Evolutionary conservation across 2,888 invertebrate genomes (phyloP).

Genomic region (Lochmaea crataegi): DNA sequence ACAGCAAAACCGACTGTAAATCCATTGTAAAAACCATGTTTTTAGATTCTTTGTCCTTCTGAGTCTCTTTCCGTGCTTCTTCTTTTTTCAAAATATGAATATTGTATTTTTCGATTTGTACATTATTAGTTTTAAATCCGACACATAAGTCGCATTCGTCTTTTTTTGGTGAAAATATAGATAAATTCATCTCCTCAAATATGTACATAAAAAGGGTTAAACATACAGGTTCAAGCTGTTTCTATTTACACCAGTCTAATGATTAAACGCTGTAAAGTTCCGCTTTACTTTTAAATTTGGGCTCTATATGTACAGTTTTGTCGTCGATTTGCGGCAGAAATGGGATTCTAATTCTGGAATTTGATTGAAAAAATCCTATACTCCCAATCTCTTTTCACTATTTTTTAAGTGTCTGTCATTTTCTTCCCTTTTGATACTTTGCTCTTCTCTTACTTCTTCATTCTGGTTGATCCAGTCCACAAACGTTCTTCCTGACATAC

Average conservation of each 20-base stretch:
- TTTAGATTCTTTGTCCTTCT: slow-evolving; percentile 25
- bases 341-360: too few species aligned
- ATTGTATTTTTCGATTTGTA: slow-evolving; percentile 9
- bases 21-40: slow-evolving; percentile 31
- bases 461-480: neutral
- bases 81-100: slow-evolving; percentile 20
- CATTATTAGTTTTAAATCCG: slow-evolving; percentile 19
- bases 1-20: slow-evolving; percentile 30
- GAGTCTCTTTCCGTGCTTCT: slow-evolving; percentile 16
- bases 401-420: slow-evolving; percentile 1
- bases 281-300: slow-evolving; percentile 1
- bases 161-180: slow-evolving; percentile 32
- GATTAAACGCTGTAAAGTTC: neutral
- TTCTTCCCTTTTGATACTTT: neutral
- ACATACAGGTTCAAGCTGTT: neutral
- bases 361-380: too few species aligned
- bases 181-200: slow-evolving; percentile 29
- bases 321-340: too few species aligned
- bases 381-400: neutral
- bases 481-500: neutral
- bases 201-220: neutral
- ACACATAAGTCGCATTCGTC: slow-evolving; percentile 38
- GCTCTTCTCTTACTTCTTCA: neutral
- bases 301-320: too few species aligned
- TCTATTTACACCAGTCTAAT: neutral